Base-by-base conservation (phyloP, 2,888 invertebrate genomes). In the Meta bourneti region DNA sequence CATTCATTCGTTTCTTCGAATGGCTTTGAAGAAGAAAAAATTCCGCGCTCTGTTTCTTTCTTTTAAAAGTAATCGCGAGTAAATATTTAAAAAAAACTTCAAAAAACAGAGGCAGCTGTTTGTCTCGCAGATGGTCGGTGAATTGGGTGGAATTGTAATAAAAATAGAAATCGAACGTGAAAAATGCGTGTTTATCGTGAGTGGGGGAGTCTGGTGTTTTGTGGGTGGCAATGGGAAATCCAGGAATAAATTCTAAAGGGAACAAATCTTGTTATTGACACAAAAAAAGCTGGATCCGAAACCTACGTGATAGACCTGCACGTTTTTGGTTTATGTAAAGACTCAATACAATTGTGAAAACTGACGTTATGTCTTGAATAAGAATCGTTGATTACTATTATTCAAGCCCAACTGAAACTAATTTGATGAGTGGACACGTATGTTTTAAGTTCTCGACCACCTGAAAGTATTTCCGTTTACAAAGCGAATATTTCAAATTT, bases 141-240 rank as follows among this genome's bases (percentile, higher is more conserved):
- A 34, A 34, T 34, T 34, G 34, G 34, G 34, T 34, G 61, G 61
- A 80, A 87, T 87, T 70, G 71, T 54, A 79, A 87, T 79, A 79
- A 87, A 87, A 87, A 87, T 87, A 87, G 79, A 87, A 91, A 77
- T 80, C 71, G 87, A 87, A 91, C 74, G 87, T 87, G 79, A 74
- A 34, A 48, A 74, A 20, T 48, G 20, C 20, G 20, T 74, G 74
- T 72, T 19, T 20, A 61, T 61, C 69, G 69, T 49, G 34, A 34
- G 82, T 49, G 71, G 54, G 83, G 72, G 83, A 52, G 74, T n/a
- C 34, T 51, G 51, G 34, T 80, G 77, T 80, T 78, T 54, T 72
- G 72, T 49, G 80, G 48, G 34, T 48, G 80, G 51, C 52, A 69
- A 54, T n/a, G 49, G 48, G 78, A 91, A 91, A 83, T 88, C 78